Percentiles rank a stretch among this genome's conserved stretches.
Evolutionary conservation across 53 echinoderm and acorn worm species (phyloP).

Genomic region (Hippasteria phrygiana): DNA sequence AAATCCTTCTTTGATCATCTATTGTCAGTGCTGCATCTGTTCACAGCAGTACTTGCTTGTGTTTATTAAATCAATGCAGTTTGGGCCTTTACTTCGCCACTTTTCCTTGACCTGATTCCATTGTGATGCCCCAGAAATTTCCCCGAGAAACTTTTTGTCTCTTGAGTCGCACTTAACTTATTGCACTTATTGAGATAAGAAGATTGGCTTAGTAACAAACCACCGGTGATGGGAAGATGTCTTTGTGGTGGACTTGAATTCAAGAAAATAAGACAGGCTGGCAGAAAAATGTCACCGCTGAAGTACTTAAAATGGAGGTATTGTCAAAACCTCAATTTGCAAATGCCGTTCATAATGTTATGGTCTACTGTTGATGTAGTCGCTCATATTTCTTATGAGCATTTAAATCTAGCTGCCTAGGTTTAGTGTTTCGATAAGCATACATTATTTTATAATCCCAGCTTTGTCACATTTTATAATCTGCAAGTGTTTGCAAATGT

Average conservation of each 20-base stretch:
- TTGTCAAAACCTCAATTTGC: neutral
- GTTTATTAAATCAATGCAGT: conserved; percentile 41
- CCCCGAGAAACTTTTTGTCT: conserved; percentile 14
- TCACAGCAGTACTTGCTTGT: neutral
- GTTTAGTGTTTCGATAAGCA: too few relatives aligned
- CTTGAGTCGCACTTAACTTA: neutral
- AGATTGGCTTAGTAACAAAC: conserved; percentile 29
- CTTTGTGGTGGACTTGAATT: conserved; percentile 1
- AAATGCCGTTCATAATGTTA: too few relatives aligned
- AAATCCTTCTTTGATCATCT: neutral
- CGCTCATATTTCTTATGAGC: too few relatives aligned
- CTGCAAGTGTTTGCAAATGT: too few relatives aligned
- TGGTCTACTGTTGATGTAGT: too few relatives aligned
- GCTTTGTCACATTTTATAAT: too few relatives aligned
- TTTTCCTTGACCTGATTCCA: conserved; percentile 34
- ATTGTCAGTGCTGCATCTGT: neutral
- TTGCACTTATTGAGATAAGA: conserved; percentile 21
- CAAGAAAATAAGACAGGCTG: neutral
- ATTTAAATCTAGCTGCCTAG: too few relatives aligned
- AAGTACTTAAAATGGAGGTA: neutral
- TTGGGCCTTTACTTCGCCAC: conserved; percentile 14
- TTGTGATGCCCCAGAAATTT: conserved; percentile 3
- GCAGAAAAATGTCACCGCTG: too few relatives aligned
- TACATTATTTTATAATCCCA: too few relatives aligned
- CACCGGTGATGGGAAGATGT: neutral